A percentile compares a stretch with the other conserved stretches of the same genome.
Conservation (phyloP, 2,113 vertebrate genomes). For the Cavia porcellus region DNA sequence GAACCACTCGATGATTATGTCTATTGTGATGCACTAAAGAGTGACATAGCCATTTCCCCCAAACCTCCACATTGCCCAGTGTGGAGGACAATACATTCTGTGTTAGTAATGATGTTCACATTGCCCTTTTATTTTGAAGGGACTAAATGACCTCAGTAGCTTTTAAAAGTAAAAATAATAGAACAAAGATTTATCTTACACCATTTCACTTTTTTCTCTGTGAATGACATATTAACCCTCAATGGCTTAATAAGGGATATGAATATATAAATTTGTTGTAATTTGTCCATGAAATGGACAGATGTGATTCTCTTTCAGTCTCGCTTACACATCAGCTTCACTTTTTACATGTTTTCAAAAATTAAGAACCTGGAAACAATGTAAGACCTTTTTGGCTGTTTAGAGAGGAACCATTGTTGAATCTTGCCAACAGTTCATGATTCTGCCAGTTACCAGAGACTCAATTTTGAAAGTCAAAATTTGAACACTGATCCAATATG, state of each 20-base stretch:
- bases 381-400: neutral
- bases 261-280: neutral
- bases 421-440: neutral
- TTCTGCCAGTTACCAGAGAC: neutral
- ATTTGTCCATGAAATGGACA: neutral
- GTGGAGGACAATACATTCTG: neutral
- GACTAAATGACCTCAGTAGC: neutral
- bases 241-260: neutral
- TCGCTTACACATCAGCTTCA: neutral
- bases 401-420: neutral
- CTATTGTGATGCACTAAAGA: neutral
- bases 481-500: neutral
- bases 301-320: neutral
- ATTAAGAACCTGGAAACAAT: neutral
- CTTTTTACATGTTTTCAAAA: neutral
- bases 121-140: slow-evolving; percentile 32
- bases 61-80: neutral
- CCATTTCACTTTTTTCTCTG: neutral
- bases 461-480: neutral
- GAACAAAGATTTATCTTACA: neutral
- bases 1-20: neutral
- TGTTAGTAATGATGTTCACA: neutral
- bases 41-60: rapidly evolving
- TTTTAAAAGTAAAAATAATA: neutral
- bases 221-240: neutral